Percentiles rank a stretch among this genome's conserved stretches.
Conservation (phyloP, 2,888 invertebrate species). For the Mystacides longicornis region DNA sequence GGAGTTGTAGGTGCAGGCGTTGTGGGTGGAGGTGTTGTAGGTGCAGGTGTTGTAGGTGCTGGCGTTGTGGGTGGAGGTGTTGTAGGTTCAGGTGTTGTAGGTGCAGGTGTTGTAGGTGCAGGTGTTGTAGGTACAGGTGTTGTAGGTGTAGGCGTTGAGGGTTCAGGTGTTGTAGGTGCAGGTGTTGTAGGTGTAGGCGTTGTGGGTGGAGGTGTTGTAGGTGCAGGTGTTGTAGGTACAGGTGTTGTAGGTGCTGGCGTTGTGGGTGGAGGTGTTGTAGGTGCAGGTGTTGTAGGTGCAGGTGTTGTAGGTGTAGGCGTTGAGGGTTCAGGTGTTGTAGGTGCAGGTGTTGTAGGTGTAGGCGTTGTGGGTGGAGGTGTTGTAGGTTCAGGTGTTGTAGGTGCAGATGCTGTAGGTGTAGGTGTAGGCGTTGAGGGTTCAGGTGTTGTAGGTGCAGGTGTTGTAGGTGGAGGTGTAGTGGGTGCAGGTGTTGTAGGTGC, state of each 20-base stretch:
- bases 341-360: slow-evolving; percentile 28
- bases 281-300: slow-evolving; percentile 11
- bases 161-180: no score
- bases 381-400: background rate
- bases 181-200: no score
- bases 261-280: background rate
- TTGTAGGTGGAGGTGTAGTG: slow-evolving; percentile 26
- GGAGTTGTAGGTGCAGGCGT: no score
- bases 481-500: slow-evolving; percentile 20
- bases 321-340: slow-evolving; percentile 22
- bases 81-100: slow-evolving; percentile 30
- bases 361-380: slow-evolving; percentile 22
- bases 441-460: slow-evolving; percentile 31
- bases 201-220: background rate
- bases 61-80: slow-evolving; percentile 25
- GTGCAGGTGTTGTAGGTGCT: slow-evolving; percentile 21
- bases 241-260: background rate
- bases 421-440: slow-evolving; percentile 29
- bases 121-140: slow-evolving; percentile 31
- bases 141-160: no score
- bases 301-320: slow-evolving; percentile 28
- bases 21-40: background rate
- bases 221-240: background rate
- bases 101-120: slow-evolving; percentile 30
- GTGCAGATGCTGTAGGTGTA: slow-evolving; percentile 22